Evolutionary conservation across 2,797 vertebrate species (phyloP).

Genomic region (Poeciliopsis gracilis): DNA sequence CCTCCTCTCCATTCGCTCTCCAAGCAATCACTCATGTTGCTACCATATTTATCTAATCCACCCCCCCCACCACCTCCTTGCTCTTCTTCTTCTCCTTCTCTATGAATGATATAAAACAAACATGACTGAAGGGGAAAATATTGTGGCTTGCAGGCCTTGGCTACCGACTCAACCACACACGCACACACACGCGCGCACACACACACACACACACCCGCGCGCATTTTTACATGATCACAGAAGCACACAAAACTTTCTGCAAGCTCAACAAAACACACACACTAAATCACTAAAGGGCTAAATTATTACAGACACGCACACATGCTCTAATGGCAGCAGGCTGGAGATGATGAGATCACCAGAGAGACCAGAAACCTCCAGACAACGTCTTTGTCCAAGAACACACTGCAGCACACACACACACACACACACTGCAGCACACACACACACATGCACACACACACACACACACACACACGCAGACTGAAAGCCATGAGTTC

Average conservation of each 20-base stretch:
- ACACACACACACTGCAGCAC: conserved; percentile 27
- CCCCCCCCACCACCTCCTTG: conserved; percentile 40
- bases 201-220: conserved; percentile 35
- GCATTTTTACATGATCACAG: conserved; percentile 28
- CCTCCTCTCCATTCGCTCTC: conserved; percentile 23
- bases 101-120: conserved; percentile 73
- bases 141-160: conserved; percentile 73
- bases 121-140: conserved; percentile 77
- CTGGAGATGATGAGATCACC: conserved; percentile 82
- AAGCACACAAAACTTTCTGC: conserved; percentile 66
- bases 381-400: conserved; percentile 79
- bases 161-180: conserved; percentile 64
- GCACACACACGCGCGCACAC: conserved; percentile 33
- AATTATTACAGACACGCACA: conserved; percentile 70
- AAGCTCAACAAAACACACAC: conserved; percentile 77
- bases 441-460: conserved; percentile 28
- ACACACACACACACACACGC: conserved; percentile 30
- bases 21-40: conserved; percentile 44
- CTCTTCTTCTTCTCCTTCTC: conserved; percentile 44
- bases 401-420: conserved; percentile 55
- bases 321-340: conserved; percentile 71
- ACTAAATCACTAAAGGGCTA: conserved; percentile 75
- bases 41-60: conserved; percentile 56
- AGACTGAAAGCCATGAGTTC: conserved; percentile 20
- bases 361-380: conserved; percentile 81